phyloP scores from a whole-genome alignment of 2,113 vertebrate species.

The Corvus hawaiiensis region DNA sequence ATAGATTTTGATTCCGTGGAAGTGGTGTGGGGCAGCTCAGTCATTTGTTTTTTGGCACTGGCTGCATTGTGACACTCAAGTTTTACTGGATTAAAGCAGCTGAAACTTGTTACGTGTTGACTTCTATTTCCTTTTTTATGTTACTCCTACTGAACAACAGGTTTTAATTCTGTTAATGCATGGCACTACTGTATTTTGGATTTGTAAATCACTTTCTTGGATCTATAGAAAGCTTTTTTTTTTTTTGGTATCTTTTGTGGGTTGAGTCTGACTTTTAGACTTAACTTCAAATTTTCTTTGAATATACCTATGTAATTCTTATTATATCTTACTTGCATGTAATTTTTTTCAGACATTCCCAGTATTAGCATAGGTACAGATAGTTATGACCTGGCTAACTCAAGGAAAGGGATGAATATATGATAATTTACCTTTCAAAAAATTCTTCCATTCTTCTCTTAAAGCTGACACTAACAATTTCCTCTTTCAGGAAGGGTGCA shows the following conservation, averaged over 20 bases:
- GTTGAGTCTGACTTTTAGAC: not conserved
- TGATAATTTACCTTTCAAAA: not conserved
- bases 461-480: not conserved
- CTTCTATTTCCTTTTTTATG: not conserved
- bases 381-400: not conserved
- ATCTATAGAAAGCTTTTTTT: not conserved
- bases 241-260: not conserved
- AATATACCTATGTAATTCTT: not conserved
- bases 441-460: not conserved
- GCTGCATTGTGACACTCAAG: not conserved
- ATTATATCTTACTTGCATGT: not conserved
- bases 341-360: not conserved
- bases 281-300: not conserved
- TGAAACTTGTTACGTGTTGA: not conserved
- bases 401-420: not conserved
- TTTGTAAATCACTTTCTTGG: not conserved
- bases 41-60: not conserved
- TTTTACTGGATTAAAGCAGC: not conserved
- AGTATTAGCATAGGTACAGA: not conserved
- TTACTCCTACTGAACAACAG: not conserved
- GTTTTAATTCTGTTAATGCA: not conserved
- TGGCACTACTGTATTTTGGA: not conserved
- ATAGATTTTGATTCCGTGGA: slow-evolving; percentile 7
- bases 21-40: not conserved
- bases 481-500: not conserved